Evolutionary conservation across 2,888 invertebrate species (phyloP).

Genomic region (Callyntrura guangdongensis): DNA sequence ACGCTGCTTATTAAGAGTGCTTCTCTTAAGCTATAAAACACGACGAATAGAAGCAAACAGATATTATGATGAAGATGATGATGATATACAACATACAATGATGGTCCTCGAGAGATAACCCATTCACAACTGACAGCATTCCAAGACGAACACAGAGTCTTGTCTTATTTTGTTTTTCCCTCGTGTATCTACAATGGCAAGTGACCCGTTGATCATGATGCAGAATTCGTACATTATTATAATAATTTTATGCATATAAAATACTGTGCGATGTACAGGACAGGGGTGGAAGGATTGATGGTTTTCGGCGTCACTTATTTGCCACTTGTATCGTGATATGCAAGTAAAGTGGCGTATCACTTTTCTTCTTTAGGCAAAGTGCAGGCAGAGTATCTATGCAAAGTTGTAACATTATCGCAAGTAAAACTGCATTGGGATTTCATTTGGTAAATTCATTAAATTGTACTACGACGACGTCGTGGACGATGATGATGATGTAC

Average conservation of each 20-base stretch:
- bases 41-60: not conserved
- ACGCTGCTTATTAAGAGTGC: not conserved
- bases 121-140: constrained; percentile 70
- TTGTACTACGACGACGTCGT: constrained; percentile 38
- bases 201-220: not conserved
- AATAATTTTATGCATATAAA: not conserved
- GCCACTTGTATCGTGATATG: constrained; percentile 46
- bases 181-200: no score
- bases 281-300: constrained; percentile 65
- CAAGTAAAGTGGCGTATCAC: constrained; percentile 53
- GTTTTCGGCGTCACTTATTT: constrained; percentile 45
- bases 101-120: constrained; percentile 72
- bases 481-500: constrained; percentile 39
- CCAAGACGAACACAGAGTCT: constrained; percentile 42
- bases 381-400: not conserved
- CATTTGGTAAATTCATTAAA: constrained; percentile 53
- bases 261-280: constrained; percentile 40
- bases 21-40: not conserved
- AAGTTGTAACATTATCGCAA: not conserved
- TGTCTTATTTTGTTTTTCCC: constrained; percentile 40
- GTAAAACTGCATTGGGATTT: constrained; percentile 22
- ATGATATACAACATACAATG: constrained; percentile 17
- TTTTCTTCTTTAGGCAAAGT: not conserved
- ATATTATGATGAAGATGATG: not conserved
- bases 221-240: constrained; percentile 9